These are phyloP conservation scores for Eupithecia abbreviata DNA, from an alignment of 2,888 invertebrate genomes.

Conservation along the genomic window DNA sequence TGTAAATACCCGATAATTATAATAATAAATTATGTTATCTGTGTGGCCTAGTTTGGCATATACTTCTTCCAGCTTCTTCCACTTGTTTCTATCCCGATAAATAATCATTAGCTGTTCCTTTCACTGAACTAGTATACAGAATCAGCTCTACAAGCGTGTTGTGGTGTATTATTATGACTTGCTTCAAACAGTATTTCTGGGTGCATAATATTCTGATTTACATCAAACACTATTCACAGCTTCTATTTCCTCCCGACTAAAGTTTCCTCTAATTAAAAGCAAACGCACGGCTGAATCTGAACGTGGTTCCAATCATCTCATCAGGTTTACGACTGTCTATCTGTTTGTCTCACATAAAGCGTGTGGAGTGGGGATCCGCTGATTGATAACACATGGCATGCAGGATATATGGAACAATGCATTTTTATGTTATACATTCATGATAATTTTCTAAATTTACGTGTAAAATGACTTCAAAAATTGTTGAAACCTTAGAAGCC, in stretches of 20 bases:
- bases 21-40: too few relatives aligned
- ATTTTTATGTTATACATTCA: slow-evolving; percentile 46
- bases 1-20: too few relatives aligned
- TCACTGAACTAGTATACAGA: not conserved
- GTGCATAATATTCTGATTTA: slow-evolving; percentile 19
- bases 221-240: slow-evolving; percentile 32
- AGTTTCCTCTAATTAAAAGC: slow-evolving; percentile 77
- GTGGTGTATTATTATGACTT: slow-evolving; percentile 5
- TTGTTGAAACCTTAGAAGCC: not conserved
- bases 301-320: slow-evolving; percentile 79
- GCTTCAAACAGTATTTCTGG: slow-evolving; percentile 6
- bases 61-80: too few relatives aligned
- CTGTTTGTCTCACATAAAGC: slow-evolving; percentile 69
- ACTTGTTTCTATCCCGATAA: too few relatives aligned
- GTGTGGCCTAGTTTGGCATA: too few relatives aligned
- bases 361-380: slow-evolving; percentile 69
- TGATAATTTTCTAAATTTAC: slow-evolving; percentile 5
- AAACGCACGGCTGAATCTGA: slow-evolving; percentile 67
- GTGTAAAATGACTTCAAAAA: not conserved
- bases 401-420: slow-evolving; percentile 49
- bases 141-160: not conserved
- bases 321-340: slow-evolving; percentile 78
- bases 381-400: slow-evolving; percentile 77
- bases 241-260: slow-evolving; percentile 62
- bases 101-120: not conserved